A percentile compares a stretch with the other conserved stretches of the same genome.
phyloP scores from a whole-genome alignment of 2,797 vertebrate genomes.

The Antrozous pallidus region DNA sequence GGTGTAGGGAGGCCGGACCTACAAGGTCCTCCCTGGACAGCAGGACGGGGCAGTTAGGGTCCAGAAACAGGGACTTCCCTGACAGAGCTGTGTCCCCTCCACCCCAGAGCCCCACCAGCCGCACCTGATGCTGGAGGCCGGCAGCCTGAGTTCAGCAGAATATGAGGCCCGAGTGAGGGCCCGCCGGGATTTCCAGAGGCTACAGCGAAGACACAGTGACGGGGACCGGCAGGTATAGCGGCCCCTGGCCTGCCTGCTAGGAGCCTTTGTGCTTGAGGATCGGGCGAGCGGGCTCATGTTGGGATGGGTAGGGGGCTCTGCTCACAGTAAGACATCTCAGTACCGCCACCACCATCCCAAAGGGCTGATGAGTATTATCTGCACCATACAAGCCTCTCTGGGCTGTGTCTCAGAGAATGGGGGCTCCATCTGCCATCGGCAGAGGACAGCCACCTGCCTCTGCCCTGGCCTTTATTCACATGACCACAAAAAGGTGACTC shows the following conservation, averaged over 20 bases:
- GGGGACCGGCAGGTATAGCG: constrained; percentile 88
- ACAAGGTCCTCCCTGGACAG: not conserved
- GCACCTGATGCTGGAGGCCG: constrained; percentile 90
- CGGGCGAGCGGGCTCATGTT: not conserved
- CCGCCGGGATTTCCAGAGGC: constrained; percentile 90
- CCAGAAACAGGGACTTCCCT: not conserved
- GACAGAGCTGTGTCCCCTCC: not conserved
- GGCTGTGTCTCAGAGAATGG: not conserved
- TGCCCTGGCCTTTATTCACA: not conserved
- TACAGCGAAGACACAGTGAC: constrained; percentile 87
- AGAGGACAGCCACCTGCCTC: not conserved
- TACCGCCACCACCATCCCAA: not conserved
- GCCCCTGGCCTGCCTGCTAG: not conserved
- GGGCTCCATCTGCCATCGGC: not conserved
- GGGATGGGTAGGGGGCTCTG: not conserved
- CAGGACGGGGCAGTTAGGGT: not conserved
- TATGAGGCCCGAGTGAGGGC: constrained; percentile 89
- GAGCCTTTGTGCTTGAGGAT: not conserved
- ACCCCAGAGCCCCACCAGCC: constrained; percentile 92
- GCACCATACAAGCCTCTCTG: not conserved
- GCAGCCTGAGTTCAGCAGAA: constrained; percentile 89
- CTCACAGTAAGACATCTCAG: not conserved
- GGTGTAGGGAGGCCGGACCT: not conserved
- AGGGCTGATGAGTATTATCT: not conserved
- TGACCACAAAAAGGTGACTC: not conserved